phyloP scores from a whole-genome alignment of 2,888 invertebrate genomes.

The Epistrophe eligans region DNA sequence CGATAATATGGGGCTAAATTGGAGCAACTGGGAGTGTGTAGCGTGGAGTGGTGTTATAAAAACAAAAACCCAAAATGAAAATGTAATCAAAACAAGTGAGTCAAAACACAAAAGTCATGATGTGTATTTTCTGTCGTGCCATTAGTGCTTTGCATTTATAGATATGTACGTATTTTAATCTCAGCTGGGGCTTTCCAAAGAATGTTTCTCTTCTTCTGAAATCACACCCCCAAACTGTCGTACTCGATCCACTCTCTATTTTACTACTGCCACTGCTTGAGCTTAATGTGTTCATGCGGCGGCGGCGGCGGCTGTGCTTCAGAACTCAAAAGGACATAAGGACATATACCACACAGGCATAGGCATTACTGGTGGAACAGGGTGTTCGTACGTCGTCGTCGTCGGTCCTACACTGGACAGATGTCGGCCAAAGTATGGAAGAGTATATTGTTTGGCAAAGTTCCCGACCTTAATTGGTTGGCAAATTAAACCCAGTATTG shows the following conservation, averaged over 20 bases:
- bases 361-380: slow-evolving; percentile 18
- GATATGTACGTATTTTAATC: slow-evolving; percentile 2
- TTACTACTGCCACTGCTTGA: slow-evolving; percentile 22
- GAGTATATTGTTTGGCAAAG: slow-evolving; percentile 68
- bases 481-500: slow-evolving; percentile 67
- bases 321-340: neutral
- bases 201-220: slow-evolving; percentile 13
- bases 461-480: slow-evolving; percentile 72
- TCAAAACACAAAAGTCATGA: slow-evolving; percentile 69
- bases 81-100: slow-evolving; percentile 65
- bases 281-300: slow-evolving; percentile 41
- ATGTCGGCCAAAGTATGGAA: slow-evolving; percentile 34
- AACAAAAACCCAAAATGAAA: slow-evolving; percentile 31
- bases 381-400: too few relatives aligned
- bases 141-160: slow-evolving; percentile 45
- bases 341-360: slow-evolving; percentile 7
- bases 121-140: slow-evolving; percentile 41
- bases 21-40: neutral
- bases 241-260: slow-evolving; percentile 8
- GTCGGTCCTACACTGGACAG: slow-evolving; percentile 10
- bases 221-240: neutral
- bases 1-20: neutral
- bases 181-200: slow-evolving; percentile 6
- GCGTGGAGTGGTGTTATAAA: neutral
- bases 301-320: too few relatives aligned